These are phyloP conservation scores for Acromyrmex heyeri DNA, from an alignment of 1,140 invertebrate species.

Conservation along the genomic window DNA sequence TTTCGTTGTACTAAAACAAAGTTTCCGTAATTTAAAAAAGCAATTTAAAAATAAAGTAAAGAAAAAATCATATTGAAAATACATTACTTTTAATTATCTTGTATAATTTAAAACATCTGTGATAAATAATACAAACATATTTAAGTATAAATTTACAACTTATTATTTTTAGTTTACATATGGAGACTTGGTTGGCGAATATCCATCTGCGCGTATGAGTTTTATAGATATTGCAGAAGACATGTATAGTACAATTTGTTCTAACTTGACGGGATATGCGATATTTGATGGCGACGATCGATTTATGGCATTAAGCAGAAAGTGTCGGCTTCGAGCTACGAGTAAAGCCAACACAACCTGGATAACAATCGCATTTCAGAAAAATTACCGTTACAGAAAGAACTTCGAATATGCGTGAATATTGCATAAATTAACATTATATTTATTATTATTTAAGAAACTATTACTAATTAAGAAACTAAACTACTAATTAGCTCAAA, in stretches of 20 bases:
- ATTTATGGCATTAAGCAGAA: slow-evolving; percentile 13
- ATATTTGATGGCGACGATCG: slow-evolving; percentile 66
- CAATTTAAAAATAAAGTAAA: not conserved
- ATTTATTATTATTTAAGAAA: not conserved
- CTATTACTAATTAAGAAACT: not conserved
- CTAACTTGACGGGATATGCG: slow-evolving; percentile 42
- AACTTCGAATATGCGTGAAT: slow-evolving; percentile 70
- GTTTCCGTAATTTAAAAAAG: not conserved
- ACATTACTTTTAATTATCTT: not conserved
- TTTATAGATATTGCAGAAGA: not conserved
- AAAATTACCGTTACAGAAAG: slow-evolving; percentile 66
- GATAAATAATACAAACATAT: not conserved
- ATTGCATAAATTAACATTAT: not conserved
- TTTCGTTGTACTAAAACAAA: not conserved
- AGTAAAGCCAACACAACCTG: slow-evolving; percentile 60
- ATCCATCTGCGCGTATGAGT: not conserved
- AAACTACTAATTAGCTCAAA: not conserved
- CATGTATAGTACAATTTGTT: slow-evolving; percentile 56
- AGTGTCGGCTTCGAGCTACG: slow-evolving; percentile 46
- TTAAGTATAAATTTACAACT: not conserved
- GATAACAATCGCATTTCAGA: slow-evolving; percentile 62
- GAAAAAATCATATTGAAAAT: not conserved
- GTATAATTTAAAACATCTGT: not conserved
- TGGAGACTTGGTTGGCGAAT: not conserved
- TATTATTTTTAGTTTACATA: slow-evolving; percentile 13